Base-by-base conservation (phyloP, 2,113 vertebrate genomes). In the Empidonax alnorum region DNA sequence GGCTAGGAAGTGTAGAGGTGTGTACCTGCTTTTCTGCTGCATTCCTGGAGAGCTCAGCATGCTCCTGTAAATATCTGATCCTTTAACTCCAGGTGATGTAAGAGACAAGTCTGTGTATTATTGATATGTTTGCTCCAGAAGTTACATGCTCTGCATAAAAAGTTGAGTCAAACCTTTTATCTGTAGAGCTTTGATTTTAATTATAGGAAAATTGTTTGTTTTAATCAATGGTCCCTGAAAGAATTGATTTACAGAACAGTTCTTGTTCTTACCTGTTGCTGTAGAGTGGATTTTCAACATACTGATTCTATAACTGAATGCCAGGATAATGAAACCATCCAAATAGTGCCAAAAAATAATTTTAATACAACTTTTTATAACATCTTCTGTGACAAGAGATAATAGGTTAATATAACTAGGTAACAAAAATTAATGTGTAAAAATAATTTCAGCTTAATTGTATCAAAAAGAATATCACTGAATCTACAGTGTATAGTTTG, bases 391-490 rank as follows among this genome's bases (percentile, higher is more conserved):
- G 22, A 75, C 7, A 23, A 72, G 18, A 9, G 14, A 8, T 49
- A 62, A 19, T 31, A 56, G 14, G 10, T 55, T 90, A 56, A 61
- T 86, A 31, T 73, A 44, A 28, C n/a, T 62, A 73, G 17, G 8
- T 78, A 55, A 53, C 7, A 47, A 52, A 69, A 85, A 16, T 27
- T 49, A 55, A 14, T 47, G 44, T 11, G 10, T 33, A 61, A 53
- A 83, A 77, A 47, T 50, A 74, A 10, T 9, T 86, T 93, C 53
- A 56, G 7, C 35, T 65, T 46, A 63, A 50, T 31, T 30, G 2
- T 61, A 14, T 61, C 0, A 23, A 8, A 61, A 68, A n/a, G 21
- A 19, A 8, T 0, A 5, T 35, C 15, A 6, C 23, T 35, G 55
- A 33, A 3, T 87, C 28, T 37, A 6, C 30, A 61, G 30, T 12